Conservation (phyloP, 2,113 vertebrate genomes). For the Dicerorhinus sumatrensis region DNA sequence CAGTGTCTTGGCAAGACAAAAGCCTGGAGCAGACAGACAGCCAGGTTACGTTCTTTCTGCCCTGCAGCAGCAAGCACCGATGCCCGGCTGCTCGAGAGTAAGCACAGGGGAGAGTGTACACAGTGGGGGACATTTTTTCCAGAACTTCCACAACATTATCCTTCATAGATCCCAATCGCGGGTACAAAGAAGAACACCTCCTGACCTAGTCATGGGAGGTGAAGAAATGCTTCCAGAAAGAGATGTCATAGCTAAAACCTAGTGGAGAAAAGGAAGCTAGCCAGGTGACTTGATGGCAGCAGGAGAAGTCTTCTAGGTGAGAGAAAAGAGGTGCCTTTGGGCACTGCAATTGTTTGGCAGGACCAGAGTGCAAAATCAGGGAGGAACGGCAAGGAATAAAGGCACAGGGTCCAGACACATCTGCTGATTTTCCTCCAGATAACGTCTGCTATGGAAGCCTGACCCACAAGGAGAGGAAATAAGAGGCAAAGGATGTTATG, state of each 20-base stretch:
- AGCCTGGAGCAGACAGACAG: background rate
- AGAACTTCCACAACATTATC: background rate
- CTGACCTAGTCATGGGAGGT: background rate
- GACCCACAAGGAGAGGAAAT: background rate
- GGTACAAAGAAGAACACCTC: background rate
- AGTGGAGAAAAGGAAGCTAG: rapidly evolving
- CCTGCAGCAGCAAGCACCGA: background rate
- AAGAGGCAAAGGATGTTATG: background rate
- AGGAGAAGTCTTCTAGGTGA: background rate
- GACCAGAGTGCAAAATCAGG: background rate
- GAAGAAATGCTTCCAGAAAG: background rate
- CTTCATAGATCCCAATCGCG: background rate
- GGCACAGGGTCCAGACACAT: background rate
- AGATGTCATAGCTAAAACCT: background rate
- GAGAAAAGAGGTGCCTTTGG: too few species aligned
- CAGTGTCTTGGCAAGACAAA: background rate
- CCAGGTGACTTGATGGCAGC: background rate
- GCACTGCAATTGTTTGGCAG: background rate
- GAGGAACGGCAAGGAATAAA: too few species aligned
- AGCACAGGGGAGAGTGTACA: background rate
- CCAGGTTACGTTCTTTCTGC: background rate
- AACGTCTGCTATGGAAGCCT: background rate
- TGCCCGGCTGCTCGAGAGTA: background rate
- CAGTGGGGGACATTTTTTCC: background rate
- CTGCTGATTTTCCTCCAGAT: background rate